Conservation (phyloP, 1,140 invertebrate genomes). For the Drosophila tani region DNA sequence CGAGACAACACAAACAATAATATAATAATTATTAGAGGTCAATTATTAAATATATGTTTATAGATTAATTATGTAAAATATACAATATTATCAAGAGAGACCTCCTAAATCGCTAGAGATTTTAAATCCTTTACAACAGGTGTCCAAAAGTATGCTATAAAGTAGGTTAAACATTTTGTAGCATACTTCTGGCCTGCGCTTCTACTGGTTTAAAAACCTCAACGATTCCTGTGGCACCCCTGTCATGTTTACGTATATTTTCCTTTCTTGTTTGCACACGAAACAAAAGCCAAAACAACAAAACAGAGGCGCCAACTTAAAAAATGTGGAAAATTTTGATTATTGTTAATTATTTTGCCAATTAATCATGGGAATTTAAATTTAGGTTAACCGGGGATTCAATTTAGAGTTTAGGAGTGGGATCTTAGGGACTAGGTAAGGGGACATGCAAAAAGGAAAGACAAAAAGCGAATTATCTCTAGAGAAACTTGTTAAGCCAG, state of each 20-base stretch:
- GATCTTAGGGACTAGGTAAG: not conserved
- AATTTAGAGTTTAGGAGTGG: constrained; percentile 25
- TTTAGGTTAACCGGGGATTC: constrained; percentile 8
- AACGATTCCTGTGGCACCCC: not conserved
- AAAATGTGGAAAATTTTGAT: constrained; percentile 75
- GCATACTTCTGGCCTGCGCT: not conserved
- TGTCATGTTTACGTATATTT: not conserved
- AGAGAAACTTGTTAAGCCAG: constrained; percentile 39
- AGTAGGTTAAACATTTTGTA: not conserved
- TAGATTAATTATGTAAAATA: constrained; percentile 25
- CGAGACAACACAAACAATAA: constrained; percentile 47
- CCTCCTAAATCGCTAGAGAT: not conserved
- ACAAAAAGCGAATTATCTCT: constrained; percentile 33
- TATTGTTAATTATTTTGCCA: constrained; percentile 22
- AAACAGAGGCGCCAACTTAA: constrained; percentile 29
- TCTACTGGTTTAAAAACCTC: not conserved
- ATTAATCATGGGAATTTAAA: constrained; percentile 6
- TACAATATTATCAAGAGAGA: not conserved
- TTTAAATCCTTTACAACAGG: not conserved
- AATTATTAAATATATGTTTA: constrained; percentile 18
- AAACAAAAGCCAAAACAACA: constrained; percentile 56
- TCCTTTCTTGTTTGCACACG: constrained; percentile 54
- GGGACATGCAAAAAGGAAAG: constrained; percentile 34
- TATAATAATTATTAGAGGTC: constrained; percentile 23
- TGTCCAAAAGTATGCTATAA: too few relatives aligned